Evolutionary conservation across 2,888 invertebrate species (phyloP).

Genomic region (Phlogophora meticulosa): DNA sequence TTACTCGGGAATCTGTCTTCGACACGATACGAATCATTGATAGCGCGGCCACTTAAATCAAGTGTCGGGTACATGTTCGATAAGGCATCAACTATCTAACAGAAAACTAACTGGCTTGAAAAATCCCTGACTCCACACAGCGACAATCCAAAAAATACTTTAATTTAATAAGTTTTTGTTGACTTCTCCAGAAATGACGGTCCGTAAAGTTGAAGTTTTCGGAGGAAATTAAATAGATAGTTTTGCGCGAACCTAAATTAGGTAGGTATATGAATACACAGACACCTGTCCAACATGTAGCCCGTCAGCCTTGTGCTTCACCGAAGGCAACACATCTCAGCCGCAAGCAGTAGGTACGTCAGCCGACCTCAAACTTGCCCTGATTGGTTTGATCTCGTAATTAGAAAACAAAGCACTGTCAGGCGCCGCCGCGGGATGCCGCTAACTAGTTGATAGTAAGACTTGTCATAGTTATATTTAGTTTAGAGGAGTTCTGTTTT

Average conservation of each 20-base stretch:
- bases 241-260: background rate
- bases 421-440: constrained; percentile 22
- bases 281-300: background rate
- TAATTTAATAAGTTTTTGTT: background rate
- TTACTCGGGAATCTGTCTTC: background rate
- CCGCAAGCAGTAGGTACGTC: constrained; percentile 31
- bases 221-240: background rate
- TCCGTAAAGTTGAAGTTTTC: background rate
- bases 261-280: background rate
- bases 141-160: background rate
- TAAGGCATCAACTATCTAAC: background rate
- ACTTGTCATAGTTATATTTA: constrained; percentile 19
- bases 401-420: constrained; percentile 52
- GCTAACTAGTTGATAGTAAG: constrained; percentile 24
- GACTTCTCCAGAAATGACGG: background rate
- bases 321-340: background rate
- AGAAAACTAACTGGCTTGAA: too few relatives aligned
- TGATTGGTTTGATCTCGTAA: constrained; percentile 52
- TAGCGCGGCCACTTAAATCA: background rate
- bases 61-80: too few relatives aligned
- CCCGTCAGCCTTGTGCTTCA: background rate
- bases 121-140: background rate
- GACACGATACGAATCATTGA: background rate
- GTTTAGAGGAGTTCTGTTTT: background rate
- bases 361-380: constrained; percentile 10